Base-by-base conservation (phyloP, 2,113 vertebrate genomes). In the Halichoerus grypus region DNA sequence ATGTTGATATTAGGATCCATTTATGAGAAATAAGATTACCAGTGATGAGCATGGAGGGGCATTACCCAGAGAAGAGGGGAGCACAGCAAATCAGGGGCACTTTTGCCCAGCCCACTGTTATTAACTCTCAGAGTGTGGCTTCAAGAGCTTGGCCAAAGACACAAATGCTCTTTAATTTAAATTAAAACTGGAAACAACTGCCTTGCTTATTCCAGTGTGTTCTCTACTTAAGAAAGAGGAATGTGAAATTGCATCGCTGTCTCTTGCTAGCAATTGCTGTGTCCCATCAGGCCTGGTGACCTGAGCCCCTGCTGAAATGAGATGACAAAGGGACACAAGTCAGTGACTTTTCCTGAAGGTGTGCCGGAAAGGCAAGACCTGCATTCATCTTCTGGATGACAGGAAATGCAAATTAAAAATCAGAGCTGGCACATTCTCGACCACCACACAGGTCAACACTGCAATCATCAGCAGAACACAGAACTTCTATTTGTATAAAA, bases 381-480 rank as follows among this genome's bases (percentile, higher is more conserved):
- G 81, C 63, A 63, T 97, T 96, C 95, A 91, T 97, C 93, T 95
- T 76, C 86, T 53, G 71, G 90, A 7, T 97, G 98, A 97, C 97
- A 95, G 94, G 55, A 97, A 94, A 98, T 97, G 96, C 98, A 97
- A 97, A 97, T 97, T 95, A 97, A 97, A 96, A 97, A 96, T 97
- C 94, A 98, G 81, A 97, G 63, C 84, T 31, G 53, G 39, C 31
- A 22, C 33, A 15, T 85, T 96, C 90, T 87, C 51, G 59, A 61
- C 67, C 39, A 82, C 39, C 49, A 51, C 33, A 51, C 81, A 91
- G 93, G 76, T 92, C 84, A 95, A n/a, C 2, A 0, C 95, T 77
- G 63, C 31, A 90, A 67, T 91, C 71, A 94, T 90, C 79, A 95
- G 83, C 24, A 74, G 26, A 93, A 91, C 49, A 39, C 46, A 81